Base-by-base conservation (phyloP, 2,888 invertebrate species). In the Cordilura impudica region DNA sequence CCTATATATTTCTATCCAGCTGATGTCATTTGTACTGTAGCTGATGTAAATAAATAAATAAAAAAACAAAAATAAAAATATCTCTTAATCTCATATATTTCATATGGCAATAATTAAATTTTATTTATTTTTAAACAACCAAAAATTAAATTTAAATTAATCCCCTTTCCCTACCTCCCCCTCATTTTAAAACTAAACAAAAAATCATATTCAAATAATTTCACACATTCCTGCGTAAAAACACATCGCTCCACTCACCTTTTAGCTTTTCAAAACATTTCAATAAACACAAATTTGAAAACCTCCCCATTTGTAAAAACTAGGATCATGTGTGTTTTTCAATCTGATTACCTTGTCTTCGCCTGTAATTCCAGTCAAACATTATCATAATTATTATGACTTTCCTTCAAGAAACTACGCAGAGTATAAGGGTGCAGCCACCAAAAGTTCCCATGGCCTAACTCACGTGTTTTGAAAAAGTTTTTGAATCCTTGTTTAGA, bases 351-450 rank as follows among this genome's bases (percentile, higher is more conserved):
- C 58, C 63, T 61, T 78, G 78, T 67, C 70, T 43, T 60, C 60
- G 70, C 54, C 65, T 63, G 47, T 39, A 18, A 26, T 6, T 14
- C 10, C 29, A 54, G 58, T 54, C 63, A 56, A 67, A 72, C 74
- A 79, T 75, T 61, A 74, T 79, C 74, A 79, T 75, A 79, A 79
- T 79, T 74, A 71, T 79, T 79, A 79, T 79, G 79, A 79, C 79
- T 79, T 75, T 71, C 56, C 66, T 74, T 73, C 70, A 66, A 49
- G 18, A 19, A 72, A 47, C 16, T 51, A n/a, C 14, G 23, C 51
- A 2, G 5, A 45, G 19, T 26, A 47, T 19, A 45, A 67, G 79
- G 79, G 79, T 75, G 79, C 74, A 70, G 73, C 26, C 18, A 56
- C 26, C 12, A 47, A 75, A 78, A 75, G 56, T 79, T 79, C 71